Base-by-base conservation (phyloP, 2,113 vertebrate species). In the Mormoops blainvillei region DNA sequence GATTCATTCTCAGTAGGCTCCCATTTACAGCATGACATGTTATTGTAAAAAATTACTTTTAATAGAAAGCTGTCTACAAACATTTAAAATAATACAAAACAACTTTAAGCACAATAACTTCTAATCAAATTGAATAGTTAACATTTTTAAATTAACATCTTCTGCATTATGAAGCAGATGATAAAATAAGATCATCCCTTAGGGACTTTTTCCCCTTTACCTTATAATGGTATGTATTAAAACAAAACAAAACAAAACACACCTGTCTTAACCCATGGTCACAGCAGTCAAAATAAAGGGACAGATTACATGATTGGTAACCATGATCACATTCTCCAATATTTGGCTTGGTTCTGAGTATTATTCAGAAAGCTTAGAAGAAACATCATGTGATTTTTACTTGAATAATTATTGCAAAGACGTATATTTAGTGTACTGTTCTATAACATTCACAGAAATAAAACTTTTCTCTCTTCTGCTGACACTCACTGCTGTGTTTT, bases 101-200 rank as follows among this genome's bases (percentile, higher is more conserved):
- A n/a, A 73, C 97, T 97, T 24, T 93, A 96, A 97, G 26, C 97
- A 97, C 95, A 91, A 78, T 74, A 15, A 19, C 6, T 31, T 87
- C 36, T 85, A 77, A 76, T 12, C 93, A 93, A 97, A 97, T 80
- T 92, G 50, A 36, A 4, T 0, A 89, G 97, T 97, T 96, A 97
- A 92, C 89, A 97, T 96, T 24, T 95, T 90, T 45, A 94, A 90
- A 97, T 67, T 86, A 71, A 93, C 45, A 91, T 45, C 78, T 95
- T 95, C 4, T 95, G 77, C 70, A 88, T 96, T 82, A 43, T 86
- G 73, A 97, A 97, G 50, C 78, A 94, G 10, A 38, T 63, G 20
- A 82, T 67, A 93, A 92, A 97, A 89, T 50, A 87, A 93, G 31
- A 89, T 45, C 5, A 3, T 95, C 36, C 20, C 71, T 83, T 87